Conservation (phyloP, 2,113 vertebrate genomes). For the Octodon degus region DNA sequence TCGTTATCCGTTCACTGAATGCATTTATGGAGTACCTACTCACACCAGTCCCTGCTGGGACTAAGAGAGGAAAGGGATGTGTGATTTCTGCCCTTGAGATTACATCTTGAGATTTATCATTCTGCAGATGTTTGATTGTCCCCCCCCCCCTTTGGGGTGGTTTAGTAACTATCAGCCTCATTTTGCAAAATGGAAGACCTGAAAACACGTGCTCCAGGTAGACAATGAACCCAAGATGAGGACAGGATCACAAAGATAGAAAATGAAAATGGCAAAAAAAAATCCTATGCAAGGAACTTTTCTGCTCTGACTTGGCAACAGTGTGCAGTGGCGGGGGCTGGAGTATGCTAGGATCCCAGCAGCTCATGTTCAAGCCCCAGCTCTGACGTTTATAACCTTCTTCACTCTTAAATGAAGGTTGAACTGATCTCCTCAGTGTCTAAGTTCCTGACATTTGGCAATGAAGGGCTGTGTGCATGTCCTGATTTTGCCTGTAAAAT, state of each 20-base stretch:
- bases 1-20: neutral
- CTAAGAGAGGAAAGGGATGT: neutral
- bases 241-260: neutral
- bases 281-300: neutral
- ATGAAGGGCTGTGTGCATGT: neutral
- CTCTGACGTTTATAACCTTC: neutral
- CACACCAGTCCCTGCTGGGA: neutral
- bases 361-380: neutral
- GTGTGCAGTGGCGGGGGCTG: neutral
- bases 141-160: neutral
- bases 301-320: neutral
- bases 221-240: neutral
- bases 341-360: neutral
- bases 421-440: neutral
- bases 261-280: neutral
- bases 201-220: neutral
- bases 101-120: neutral
- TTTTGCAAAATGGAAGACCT: neutral
- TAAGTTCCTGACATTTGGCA: neutral
- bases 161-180: neutral
- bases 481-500: neutral
- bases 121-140: neutral
- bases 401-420: neutral
- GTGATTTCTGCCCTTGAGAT: neutral
- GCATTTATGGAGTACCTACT: neutral